These are phyloP conservation scores for Macquaria australasica DNA, from an alignment of 2,113 vertebrate genomes.

Conservation along the genomic window DNA sequence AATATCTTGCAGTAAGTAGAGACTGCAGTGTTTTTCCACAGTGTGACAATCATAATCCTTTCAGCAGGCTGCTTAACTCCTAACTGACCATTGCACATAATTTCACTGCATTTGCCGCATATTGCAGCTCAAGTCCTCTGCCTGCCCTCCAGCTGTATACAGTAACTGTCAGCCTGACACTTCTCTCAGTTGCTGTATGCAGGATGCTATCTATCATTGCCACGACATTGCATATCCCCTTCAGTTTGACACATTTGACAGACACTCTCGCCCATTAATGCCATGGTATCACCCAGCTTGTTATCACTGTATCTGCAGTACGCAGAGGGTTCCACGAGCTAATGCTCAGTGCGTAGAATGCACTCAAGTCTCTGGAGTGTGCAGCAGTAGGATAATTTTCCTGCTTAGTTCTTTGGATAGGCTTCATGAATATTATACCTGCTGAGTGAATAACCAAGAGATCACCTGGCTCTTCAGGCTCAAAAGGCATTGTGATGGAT, in stretches of 20 bases:
- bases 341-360: not conserved
- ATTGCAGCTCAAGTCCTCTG: slow-evolving; percentile 63
- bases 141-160: slow-evolving; percentile 69
- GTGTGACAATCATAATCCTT: slow-evolving; percentile 16
- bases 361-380: slow-evolving; percentile 15
- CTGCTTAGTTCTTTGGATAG: not conserved
- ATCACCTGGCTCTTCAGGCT: slow-evolving; percentile 44
- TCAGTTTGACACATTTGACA: slow-evolving; percentile 68
- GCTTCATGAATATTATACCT: slow-evolving; percentile 42
- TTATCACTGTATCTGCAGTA: slow-evolving; percentile 52
- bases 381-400: slow-evolving; percentile 8
- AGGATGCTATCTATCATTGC: slow-evolving; percentile 74
- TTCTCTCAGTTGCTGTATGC: slow-evolving; percentile 53
- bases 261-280: slow-evolving; percentile 67
- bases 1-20: not conserved
- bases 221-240: slow-evolving; percentile 62
- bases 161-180: slow-evolving; percentile 64
- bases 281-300: slow-evolving; percentile 57
- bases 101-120: slow-evolving; percentile 59
- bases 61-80: slow-evolving; percentile 29
- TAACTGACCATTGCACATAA: slow-evolving; percentile 46
- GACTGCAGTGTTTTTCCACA: slow-evolving; percentile 4
- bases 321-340: not conserved
- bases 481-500: slow-evolving; percentile 68
- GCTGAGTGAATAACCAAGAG: slow-evolving; percentile 44